Percentiles rank a stretch among this genome's conserved stretches.
These are phyloP conservation scores for Antheraea assamensis DNA, from an alignment of 2,888 invertebrate genomes.

Conservation along the genomic window DNA sequence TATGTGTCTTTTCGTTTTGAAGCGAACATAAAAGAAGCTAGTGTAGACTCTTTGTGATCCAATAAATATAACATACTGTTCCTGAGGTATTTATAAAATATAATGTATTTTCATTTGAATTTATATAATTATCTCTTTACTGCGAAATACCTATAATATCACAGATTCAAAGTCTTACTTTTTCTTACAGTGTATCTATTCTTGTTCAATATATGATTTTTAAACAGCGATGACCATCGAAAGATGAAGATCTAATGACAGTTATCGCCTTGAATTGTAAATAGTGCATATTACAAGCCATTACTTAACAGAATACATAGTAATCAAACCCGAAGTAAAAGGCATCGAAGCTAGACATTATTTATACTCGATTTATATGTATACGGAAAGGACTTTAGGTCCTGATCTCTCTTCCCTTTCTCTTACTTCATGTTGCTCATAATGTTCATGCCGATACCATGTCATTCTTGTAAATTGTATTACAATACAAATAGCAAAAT, in stretches of 20 bases:
- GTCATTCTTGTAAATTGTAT: too few species aligned
- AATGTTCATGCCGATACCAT: too few species aligned
- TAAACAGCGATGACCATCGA: not conserved
- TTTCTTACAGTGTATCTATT: not conserved
- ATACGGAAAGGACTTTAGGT: too few species aligned
- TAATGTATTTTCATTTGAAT: not conserved
- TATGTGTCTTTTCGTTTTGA: not conserved
- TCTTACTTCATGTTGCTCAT: too few species aligned
- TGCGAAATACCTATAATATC: not conserved
- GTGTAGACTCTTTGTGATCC: not conserved
- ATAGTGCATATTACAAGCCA: not conserved
- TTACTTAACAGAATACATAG: too few species aligned
- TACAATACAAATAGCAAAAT: too few species aligned
- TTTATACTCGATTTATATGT: too few species aligned
- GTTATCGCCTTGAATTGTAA: not conserved
- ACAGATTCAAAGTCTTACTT: too few species aligned
- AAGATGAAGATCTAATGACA: not conserved
- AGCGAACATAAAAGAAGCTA: not conserved
- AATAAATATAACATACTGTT: not conserved
- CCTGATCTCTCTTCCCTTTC: too few species aligned
- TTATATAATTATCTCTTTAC: not conserved
- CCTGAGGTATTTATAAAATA: not conserved
- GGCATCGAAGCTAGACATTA: not conserved
- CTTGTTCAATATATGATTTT: not conserved
- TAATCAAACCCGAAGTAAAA: not conserved